Conservation (phyloP, 2,113 vertebrate species). For the Morone chrysops region DNA sequence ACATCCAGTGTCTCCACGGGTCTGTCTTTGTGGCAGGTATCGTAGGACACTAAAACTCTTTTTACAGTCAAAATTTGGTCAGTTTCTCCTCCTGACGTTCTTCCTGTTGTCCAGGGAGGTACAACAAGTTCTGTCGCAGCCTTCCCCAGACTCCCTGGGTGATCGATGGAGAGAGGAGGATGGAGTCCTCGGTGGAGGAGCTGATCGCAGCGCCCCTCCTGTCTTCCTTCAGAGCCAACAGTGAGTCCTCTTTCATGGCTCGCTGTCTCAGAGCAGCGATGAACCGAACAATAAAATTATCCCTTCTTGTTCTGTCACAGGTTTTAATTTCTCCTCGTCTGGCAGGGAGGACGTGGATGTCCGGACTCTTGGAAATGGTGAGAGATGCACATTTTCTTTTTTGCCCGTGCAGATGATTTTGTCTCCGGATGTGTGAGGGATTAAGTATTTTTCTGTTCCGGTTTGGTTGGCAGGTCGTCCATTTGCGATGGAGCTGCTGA, state of each 20-base stretch:
- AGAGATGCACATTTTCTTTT: conserved; percentile 49
- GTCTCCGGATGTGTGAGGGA: too few species aligned
- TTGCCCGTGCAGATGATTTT: background rate
- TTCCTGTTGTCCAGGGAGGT: conserved; percentile 86
- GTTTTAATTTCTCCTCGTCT: conserved; percentile 98
- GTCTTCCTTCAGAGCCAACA: conserved; percentile 88
- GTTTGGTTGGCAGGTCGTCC: conserved; percentile 88
- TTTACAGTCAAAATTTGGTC: background rate
- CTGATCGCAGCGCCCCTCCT: conserved; percentile 92
- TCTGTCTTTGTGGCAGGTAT: conserved; percentile 95
- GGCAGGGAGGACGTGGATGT: conserved; percentile 99
- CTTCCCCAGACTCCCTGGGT: conserved; percentile 98
- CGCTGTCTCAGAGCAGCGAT: background rate
- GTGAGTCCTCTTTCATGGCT: conserved; percentile 77
- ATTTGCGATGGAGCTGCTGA: conserved; percentile 96
- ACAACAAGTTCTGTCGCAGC: conserved; percentile 96
- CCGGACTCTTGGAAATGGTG: conserved; percentile 96
- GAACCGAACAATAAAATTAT: background rate
- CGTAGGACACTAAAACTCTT: background rate
- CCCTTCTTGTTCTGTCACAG: conserved; percentile 70
- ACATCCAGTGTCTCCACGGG: conserved; percentile 90
- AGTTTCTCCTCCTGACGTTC: background rate
- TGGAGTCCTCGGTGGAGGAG: conserved; percentile 99
- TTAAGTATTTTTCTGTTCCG: background rate
- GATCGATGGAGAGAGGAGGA: conserved; percentile 95